Base-by-base conservation (phyloP, 2,888 invertebrate species). In the Stomorhina lunata region DNA sequence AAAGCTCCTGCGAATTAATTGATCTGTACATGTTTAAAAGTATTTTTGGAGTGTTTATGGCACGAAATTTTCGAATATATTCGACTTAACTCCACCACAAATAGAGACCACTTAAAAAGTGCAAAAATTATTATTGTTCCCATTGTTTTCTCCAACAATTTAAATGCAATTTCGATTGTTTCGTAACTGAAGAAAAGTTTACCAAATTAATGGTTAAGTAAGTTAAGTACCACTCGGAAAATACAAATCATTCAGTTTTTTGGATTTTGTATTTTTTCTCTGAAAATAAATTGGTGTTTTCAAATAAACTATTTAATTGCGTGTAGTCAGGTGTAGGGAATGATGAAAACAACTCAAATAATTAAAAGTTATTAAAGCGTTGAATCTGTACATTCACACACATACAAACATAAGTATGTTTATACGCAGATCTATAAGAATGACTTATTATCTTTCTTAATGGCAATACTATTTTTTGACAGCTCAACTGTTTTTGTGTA, bases 131-230 rank as follows among this genome's bases (percentile, higher is more conserved):
- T 43, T 69, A 50, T 50, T 63, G 63, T 63, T 72, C 32, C 34
- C 20, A 72, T 66, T 81, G 43, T 77, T 76, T 68, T 59, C 48
- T n/a, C n/a, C n/a, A n/a, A 37, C 20, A 43, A 32, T 40, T 77
- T 57, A 4, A 71, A 27, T 43, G 63, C 22, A 15, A 57, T 34
- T 76, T 69, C 15, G 10, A 69, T 53, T 66, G 53, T 77, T 69
- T 15, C 1, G 15, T 45, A 43, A 40, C 15, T 69, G 40, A 77
- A 45, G 43, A 79, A 75, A 76, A 78, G 65, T 82, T 79, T 71
- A 40, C 79, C 45, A 79, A 79, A 79, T 71, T 69, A 53, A 66
- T 20, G 32, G 57, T 72, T 79, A 79, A 82, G 82, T 82, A 82
- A 79, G 82, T 82, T 82, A 82, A 82, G 82, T 45, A 34, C 27